These are phyloP conservation scores for Sinonovacula constricta DNA, from an alignment of 1,140 invertebrate genomes.

Conservation along the genomic window DNA sequence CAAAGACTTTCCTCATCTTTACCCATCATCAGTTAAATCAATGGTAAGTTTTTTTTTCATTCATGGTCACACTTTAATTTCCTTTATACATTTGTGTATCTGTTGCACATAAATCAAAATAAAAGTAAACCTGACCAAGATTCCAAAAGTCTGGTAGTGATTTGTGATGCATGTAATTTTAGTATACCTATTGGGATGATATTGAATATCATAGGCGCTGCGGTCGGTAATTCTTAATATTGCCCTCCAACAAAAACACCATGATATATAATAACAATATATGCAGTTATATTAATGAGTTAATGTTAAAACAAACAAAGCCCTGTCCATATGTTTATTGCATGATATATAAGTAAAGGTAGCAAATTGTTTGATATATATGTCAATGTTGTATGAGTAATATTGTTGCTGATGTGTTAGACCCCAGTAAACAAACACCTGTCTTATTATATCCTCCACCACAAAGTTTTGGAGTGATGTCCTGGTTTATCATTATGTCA, in stretches of 20 bases:
- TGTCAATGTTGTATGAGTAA: too few species aligned
- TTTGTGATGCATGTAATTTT: not conserved
- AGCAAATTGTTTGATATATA: too few species aligned
- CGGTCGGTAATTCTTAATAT: not conserved
- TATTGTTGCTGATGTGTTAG: too few species aligned
- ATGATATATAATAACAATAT: not conserved
- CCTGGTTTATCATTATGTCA: too few species aligned
- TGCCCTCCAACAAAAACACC: too few species aligned
- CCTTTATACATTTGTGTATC: not conserved
- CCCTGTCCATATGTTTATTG: too few species aligned
- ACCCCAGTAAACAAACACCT: too few species aligned
- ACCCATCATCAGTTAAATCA: slow-evolving; percentile 66
- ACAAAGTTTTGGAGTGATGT: too few species aligned
- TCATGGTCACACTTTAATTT: not conserved
- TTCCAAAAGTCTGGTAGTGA: not conserved
- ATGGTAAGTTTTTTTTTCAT: slow-evolving; percentile 61
- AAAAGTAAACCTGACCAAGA: not conserved
- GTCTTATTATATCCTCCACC: too few species aligned
- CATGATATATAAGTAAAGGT: too few species aligned
- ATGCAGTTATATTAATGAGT: not conserved
- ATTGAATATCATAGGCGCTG: not conserved
- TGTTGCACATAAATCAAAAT: not conserved
- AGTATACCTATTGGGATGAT: not conserved
- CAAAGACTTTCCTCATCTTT: slow-evolving; percentile 61
- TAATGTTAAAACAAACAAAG: not conserved